A percentile compares a stretch with the other conserved stretches of the same genome.
Conservation (phyloP, 2,113 vertebrate genomes). For the Clarias magur region DNA sequence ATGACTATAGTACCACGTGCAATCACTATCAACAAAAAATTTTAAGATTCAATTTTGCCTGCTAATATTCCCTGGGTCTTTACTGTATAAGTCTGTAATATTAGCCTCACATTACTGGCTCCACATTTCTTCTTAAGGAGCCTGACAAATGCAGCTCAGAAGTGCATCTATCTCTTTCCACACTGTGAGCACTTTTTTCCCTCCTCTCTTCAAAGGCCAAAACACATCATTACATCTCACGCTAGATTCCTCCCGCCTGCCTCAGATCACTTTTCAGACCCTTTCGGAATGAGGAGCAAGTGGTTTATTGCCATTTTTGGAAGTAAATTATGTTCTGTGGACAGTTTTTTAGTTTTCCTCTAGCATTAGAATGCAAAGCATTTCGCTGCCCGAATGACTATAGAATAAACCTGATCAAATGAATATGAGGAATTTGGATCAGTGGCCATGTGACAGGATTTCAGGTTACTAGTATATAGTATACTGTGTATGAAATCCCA, state of each 20-base stretch:
- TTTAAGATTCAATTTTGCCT: too few species aligned
- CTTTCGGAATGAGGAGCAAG: neutral
- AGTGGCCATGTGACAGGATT: neutral
- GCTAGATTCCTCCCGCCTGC: slow-evolving; percentile 49
- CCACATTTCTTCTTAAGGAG: neutral
- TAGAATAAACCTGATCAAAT: neutral
- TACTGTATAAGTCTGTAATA: slow-evolving; percentile 5
- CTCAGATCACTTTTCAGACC: slow-evolving; percentile 35
- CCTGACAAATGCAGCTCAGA: slow-evolving; percentile 4
- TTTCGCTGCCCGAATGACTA: neutral
- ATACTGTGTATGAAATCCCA: neutral
- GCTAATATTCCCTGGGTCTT: too few species aligned
- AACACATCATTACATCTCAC: slow-evolving; percentile 46
- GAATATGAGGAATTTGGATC: neutral
- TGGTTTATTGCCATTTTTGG: neutral
- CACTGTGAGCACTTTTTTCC: slow-evolving; percentile 27
- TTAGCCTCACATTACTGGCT: slow-evolving; percentile 7
- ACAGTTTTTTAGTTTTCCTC: neutral
- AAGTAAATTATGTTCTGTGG: neutral
- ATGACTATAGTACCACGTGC: too few species aligned
- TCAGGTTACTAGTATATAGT: neutral
- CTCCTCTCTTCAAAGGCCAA: slow-evolving; percentile 39
- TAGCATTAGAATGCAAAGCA: neutral
- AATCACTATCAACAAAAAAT: too few species aligned
- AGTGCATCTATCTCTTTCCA: slow-evolving; percentile 18